A percentile compares a stretch with the other conserved stretches of the same genome.
Evolutionary conservation across 1,140 invertebrate genomes (phyloP).

Genomic region (Platorchestia sp.): DNA sequence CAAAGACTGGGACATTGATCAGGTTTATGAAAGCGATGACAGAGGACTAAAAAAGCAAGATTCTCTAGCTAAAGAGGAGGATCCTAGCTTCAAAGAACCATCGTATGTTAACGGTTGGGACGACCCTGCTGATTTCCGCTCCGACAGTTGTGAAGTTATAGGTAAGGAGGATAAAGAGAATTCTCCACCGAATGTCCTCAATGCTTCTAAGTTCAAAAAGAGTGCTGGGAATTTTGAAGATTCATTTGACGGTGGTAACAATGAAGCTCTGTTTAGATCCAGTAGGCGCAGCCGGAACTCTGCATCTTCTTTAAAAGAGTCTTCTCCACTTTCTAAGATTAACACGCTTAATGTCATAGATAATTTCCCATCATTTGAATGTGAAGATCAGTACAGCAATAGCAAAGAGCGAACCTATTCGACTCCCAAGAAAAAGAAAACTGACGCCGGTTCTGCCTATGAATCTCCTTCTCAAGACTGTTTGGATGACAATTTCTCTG

Average conservation of each 20-base stretch:
- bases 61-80: not conserved
- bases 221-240: not conserved
- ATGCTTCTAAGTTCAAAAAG: not conserved
- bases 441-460: not conserved
- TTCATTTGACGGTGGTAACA: not conserved
- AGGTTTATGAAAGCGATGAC: not conserved
- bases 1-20: not conserved
- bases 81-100: not conserved
- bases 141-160: not conserved
- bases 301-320: not conserved
- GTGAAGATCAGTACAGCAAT: not conserved
- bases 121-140: not conserved
- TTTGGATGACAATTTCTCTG: conserved; percentile 3
- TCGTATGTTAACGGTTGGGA: conserved; percentile 12
- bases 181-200: not conserved
- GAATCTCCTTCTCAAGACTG: not conserved
- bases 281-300: not conserved
- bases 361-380: conserved; percentile 11
- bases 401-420: not conserved
- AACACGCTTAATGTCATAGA: not conserved
- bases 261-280: not conserved
- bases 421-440: conserved; percentile 24
- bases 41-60: not conserved
- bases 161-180: conserved; percentile 1
- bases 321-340: not conserved